Evolutionary conservation across 2,888 invertebrate genomes (phyloP).

Genomic region (Agrilus cyanescens): DNA sequence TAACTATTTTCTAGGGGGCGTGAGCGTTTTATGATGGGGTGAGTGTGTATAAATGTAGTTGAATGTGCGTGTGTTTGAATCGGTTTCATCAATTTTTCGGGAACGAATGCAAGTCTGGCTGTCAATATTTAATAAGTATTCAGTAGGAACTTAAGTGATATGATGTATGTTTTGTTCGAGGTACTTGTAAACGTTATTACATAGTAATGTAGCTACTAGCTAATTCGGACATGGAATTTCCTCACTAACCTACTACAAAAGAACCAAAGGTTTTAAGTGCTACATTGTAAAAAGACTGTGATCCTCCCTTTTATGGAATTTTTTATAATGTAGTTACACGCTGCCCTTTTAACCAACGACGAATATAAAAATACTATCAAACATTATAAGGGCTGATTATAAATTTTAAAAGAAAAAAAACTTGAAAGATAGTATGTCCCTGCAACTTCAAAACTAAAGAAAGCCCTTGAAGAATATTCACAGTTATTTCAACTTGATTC

Average conservation of each 20-base stretch:
- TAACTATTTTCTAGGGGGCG: constrained; percentile 9
- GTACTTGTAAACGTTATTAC: neutral
- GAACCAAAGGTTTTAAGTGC: constrained; percentile 11
- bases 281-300: constrained; percentile 14
- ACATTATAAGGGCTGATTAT: no score
- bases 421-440: no score
- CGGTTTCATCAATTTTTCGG: constrained; percentile 19
- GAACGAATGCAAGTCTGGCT: constrained; percentile 32
- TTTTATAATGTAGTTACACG: no score
- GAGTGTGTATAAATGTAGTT: constrained; percentile 14
- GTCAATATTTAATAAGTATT: constrained; percentile 28
- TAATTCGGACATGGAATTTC: neutral
- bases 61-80: constrained; percentile 14
- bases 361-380: no score
- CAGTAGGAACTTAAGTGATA: constrained; percentile 16
- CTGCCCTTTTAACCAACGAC: no score
- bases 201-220: no score
- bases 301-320: constrained; percentile 5
- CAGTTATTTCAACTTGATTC: no score
- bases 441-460: no score
- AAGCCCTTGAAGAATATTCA: no score
- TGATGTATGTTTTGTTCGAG: constrained; percentile 10
- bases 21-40: constrained; percentile 14
- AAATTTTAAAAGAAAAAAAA: no score
- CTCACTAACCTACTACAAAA: constrained; percentile 6